Percentiles rank a stretch among this genome's conserved stretches.
Evolutionary conservation across 2,113 vertebrate species (phyloP).

Genomic region (Rallus limicola): DNA sequence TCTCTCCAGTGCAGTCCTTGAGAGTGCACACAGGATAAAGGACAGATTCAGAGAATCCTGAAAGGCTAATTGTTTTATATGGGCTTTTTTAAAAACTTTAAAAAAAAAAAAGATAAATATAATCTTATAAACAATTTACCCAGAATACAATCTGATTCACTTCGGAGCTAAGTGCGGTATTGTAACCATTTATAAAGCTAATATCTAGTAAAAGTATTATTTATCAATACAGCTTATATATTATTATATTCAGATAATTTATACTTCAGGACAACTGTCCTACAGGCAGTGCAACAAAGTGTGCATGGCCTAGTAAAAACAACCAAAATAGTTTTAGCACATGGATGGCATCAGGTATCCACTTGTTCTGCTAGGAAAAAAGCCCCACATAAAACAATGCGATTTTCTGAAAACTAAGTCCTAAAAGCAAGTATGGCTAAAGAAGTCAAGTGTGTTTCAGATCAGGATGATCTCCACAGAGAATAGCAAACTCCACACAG

Average conservation of each 20-base stretch:
- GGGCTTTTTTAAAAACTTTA: background rate
- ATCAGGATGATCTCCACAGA: background rate
- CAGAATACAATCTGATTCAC: constrained; percentile 31
- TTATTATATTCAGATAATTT: background rate
- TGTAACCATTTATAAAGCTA: constrained; percentile 41
- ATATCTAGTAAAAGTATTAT: constrained; percentile 20
- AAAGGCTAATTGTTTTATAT: constrained; percentile 5
- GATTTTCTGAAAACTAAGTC: background rate
- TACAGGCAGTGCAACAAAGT: background rate
- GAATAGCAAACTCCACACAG: background rate
- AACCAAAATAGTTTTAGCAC: background rate
- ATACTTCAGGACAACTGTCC: background rate
- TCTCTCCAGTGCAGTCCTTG: background rate
- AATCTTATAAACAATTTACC: constrained; percentile 48
- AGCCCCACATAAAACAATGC: background rate
- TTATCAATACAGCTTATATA: background rate
- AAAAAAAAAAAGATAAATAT: constrained; percentile 20
- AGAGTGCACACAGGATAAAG: background rate
- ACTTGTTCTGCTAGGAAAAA: background rate
- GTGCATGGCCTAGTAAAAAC: background rate
- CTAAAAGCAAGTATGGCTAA: background rate
- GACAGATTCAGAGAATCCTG: background rate
- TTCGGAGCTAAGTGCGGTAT: constrained; percentile 41
- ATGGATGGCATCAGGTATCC: background rate
- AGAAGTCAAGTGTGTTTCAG: background rate